Conservation (phyloP, 2,888 invertebrate genomes). For the Tachina fera region DNA sequence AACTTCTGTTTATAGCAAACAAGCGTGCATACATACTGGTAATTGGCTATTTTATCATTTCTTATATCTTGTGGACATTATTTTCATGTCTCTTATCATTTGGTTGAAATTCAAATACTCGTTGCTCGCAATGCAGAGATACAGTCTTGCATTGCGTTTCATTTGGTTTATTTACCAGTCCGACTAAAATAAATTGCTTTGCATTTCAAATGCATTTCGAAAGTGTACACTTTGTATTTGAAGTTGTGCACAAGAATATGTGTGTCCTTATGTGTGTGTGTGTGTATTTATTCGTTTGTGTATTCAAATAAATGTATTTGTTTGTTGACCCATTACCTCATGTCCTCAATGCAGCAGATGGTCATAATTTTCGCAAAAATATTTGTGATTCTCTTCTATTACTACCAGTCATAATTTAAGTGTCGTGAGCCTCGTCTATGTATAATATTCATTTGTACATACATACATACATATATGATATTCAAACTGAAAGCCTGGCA, state of each 20-base stretch:
- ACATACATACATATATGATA: constrained; percentile 9
- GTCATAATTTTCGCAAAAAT: constrained; percentile 66
- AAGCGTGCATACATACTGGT: neutral
- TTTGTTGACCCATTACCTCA: constrained; percentile 59
- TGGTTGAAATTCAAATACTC: constrained; percentile 44
- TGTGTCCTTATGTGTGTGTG: neutral
- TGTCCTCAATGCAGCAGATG: constrained; percentile 66
- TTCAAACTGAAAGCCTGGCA: constrained; percentile 37
- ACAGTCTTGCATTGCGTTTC: constrained; percentile 29
- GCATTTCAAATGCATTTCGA: constrained; percentile 44
- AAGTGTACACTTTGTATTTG: constrained; percentile 23
- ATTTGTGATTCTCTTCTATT: constrained; percentile 40
- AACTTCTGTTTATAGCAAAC: constrained; percentile 29
- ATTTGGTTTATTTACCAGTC: constrained; percentile 55
- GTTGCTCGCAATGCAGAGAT: constrained; percentile 9
- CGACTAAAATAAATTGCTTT: constrained; percentile 59
- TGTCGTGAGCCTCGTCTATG: constrained; percentile 27
- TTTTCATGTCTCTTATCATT: constrained; percentile 53
- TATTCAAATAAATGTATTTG: constrained; percentile 60
- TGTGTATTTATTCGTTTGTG: constrained; percentile 9
- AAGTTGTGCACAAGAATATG: neutral
- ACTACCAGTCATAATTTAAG: constrained; percentile 2
- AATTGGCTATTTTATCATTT: constrained; percentile 60
- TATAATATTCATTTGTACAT: constrained; percentile 20
- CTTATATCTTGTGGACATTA: constrained; percentile 56